A percentile compares a stretch with the other conserved stretches of the same genome.
Evolutionary conservation across 2,888 invertebrate species (phyloP).

Genomic region (Mystacides longicornis): DNA sequence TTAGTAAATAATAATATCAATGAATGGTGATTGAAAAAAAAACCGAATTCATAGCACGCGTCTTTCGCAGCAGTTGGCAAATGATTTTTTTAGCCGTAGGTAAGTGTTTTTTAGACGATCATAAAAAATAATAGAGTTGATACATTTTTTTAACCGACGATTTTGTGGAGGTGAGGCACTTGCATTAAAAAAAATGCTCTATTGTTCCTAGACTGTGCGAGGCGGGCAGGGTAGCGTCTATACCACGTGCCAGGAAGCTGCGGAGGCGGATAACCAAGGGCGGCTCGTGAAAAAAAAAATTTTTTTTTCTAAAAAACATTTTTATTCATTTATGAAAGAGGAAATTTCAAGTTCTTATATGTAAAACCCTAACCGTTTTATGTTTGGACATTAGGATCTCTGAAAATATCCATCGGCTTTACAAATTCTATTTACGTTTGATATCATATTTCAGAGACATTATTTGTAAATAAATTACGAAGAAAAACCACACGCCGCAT

Average conservation of each 20-base stretch:
- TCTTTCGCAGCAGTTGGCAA: not conserved
- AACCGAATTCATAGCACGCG: constrained; percentile 6
- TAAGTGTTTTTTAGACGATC: too few species aligned
- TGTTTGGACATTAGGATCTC: too few species aligned
- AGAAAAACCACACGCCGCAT: too few species aligned
- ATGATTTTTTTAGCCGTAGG: too few species aligned
- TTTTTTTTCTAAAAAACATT: not conserved
- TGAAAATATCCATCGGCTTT: too few species aligned
- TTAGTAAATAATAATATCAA: not conserved
- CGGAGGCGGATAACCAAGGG: not conserved
- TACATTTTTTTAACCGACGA: not conserved
- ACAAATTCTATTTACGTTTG: too few species aligned
- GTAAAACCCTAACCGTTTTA: too few species aligned
- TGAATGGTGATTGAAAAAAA: not conserved
- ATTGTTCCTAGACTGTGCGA: too few species aligned
- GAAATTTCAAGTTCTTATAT: too few species aligned
- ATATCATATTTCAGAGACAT: too few species aligned
- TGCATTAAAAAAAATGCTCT: not conserved
- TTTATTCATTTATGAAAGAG: not conserved
- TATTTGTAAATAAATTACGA: too few species aligned
- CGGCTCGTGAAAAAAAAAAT: constrained; percentile 1
- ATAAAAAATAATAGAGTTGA: not conserved
- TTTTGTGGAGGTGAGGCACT: not conserved
- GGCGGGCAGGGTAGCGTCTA: not conserved
- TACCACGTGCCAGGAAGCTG: constrained; percentile 14